Conservation (phyloP, 2,113 vertebrate species). For the Tachysurus fulvidraco region DNA sequence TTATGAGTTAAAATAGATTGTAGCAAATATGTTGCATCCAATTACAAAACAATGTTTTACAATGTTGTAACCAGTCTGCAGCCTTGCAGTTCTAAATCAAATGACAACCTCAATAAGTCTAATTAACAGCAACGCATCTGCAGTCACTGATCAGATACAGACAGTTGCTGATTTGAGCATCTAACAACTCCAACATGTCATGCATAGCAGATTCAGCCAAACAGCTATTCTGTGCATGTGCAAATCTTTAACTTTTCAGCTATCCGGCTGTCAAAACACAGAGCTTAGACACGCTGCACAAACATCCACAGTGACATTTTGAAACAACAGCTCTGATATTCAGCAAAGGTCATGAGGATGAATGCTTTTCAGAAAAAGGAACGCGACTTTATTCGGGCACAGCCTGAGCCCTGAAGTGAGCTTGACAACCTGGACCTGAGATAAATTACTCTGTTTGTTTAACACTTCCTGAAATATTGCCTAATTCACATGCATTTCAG, state of each 20-base stretch:
- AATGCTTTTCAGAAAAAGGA: slow-evolving; percentile 34
- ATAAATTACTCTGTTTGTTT: slow-evolving; percentile 25
- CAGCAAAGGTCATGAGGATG: slow-evolving; percentile 54
- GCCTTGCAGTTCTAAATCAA: not conserved
- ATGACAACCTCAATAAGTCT: not conserved
- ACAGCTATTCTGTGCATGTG: slow-evolving; percentile 8
- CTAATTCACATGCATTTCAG: slow-evolving; percentile 12
- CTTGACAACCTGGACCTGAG: slow-evolving; percentile 33
- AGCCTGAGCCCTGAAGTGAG: slow-evolving; percentile 27
- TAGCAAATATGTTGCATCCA: not conserved
- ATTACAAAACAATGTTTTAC: not conserved
- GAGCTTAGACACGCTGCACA: slow-evolving; percentile 38
- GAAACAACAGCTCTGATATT: slow-evolving; percentile 55
- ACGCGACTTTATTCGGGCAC: slow-evolving; percentile 34
- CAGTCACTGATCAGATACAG: not conserved
- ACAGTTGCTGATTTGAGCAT: not conserved
- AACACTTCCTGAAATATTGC: slow-evolving; percentile 24
- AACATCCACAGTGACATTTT: slow-evolving; percentile 55
- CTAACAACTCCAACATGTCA: not conserved
- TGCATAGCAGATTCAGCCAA: not conserved
- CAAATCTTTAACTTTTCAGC: slow-evolving; percentile 47
- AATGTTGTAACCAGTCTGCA: not conserved
- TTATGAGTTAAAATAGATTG: not conserved
- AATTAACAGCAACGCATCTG: not conserved
- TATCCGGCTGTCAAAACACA: slow-evolving; percentile 45